A percentile compares a stretch with the other conserved stretches of the same genome.
These are phyloP conservation scores for Chrysogorgia sp. DNA, from an alignment of 92 coral and sea anemone genomes.

Conservation along the genomic window DNA sequence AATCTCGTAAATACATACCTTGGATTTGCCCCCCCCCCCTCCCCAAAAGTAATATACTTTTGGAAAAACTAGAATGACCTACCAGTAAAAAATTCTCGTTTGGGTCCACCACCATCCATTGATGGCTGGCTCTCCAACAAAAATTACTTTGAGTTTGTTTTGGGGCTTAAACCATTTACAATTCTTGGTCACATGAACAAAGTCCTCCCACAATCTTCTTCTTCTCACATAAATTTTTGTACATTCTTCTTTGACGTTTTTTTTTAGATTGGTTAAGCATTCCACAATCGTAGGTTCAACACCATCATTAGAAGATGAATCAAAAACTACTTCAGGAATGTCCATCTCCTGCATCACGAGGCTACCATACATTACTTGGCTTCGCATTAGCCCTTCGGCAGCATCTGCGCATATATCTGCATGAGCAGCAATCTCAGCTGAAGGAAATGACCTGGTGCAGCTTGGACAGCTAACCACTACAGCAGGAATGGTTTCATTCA, in stretches of 20 bases:
- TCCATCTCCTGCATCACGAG: slow-evolving; percentile 5
- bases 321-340: background rate
- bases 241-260: background rate
- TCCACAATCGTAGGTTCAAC: background rate
- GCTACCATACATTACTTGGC: background rate
- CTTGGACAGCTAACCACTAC: background rate
- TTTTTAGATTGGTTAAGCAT: background rate
- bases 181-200: background rate
- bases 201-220: slow-evolving; percentile 20
- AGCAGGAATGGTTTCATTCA: background rate
- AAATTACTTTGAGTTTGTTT: background rate
- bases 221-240: background rate
- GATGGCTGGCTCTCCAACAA: background rate
- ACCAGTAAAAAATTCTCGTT: too few relatives aligned
- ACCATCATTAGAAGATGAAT: background rate
- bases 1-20: too few relatives aligned
- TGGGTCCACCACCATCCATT: background rate
- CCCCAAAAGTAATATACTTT: too few relatives aligned
- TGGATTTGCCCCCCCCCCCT: too few relatives aligned
- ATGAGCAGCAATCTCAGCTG: slow-evolving; percentile 3
- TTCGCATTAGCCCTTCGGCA: background rate
- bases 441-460: background rate
- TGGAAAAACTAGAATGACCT: too few relatives aligned
- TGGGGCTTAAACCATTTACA: slow-evolving; percentile 23
- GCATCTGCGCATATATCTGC: slow-evolving; percentile 12